Evolutionary conservation across 2,113 vertebrate genomes (phyloP), one percentile per base, ranked within the genome.

Genomic region (Sorex araneus): DNA sequence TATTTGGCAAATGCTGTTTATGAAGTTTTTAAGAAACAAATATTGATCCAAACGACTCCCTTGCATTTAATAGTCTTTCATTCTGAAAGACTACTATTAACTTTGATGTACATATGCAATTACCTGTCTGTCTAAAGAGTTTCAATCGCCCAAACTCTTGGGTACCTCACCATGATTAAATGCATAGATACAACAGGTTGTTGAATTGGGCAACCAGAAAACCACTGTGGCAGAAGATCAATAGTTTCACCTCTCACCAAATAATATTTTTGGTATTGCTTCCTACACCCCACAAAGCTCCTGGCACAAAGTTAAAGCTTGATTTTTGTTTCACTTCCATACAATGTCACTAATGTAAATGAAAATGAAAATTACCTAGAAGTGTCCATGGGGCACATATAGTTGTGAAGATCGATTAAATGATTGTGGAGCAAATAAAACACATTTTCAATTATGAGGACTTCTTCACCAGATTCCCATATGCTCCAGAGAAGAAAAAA

Each of bases 31-130:
- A 97, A 94, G 97, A 96, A 84, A 94, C 94, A 96, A 50, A 69
- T 95, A 97, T 94, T 95, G 96, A 98, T 95, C 94, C 69, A 87
- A 96, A 97, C 90, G 97, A 95, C 96, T 97, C 96, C 92, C 84
- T 90, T 91, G 95, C 95, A 95, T 96, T 98, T 97, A 96, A 97
- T 96, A 97, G 96, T 93, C 93, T 97, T 82, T 94, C 96, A 97
- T 94, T 97, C 95, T 96, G 76, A 94, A 96, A 96, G 87, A 64
- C 93, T 84, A 97, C 71, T 94, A 97, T 97, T 96, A 96, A 88
- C 87, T 98, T 96, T 97, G 95, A 97, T 96, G 94, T 95, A 71
- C 92, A 92, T 63, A 84, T 89, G 95, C 87, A 97, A 94, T 96
- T 96, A 96, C 91, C 84, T 97, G 92, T 85, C 83, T 77, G 47